Conservation (phyloP, 2,113 vertebrate genomes). For the Pimephales promelas region DNA sequence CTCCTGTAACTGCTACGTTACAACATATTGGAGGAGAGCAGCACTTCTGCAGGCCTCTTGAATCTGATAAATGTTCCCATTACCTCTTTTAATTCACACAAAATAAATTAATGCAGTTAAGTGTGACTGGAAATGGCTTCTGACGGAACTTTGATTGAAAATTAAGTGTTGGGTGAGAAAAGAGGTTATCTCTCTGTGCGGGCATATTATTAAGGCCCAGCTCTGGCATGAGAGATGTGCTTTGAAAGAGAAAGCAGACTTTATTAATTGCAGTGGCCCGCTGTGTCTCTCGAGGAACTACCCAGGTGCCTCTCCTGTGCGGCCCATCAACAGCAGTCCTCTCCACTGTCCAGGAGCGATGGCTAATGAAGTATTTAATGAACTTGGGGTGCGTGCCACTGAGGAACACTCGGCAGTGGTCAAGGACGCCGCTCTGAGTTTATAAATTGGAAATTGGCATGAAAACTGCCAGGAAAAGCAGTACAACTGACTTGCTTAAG, state of each 20-base stretch:
- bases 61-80: conserved; percentile 50
- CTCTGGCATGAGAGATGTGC: conserved; percentile 42
- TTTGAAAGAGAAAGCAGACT: conserved; percentile 49
- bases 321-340: conserved; percentile 46
- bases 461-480: conserved; percentile 31
- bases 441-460: conserved; percentile 40
- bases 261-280: conserved; percentile 49
- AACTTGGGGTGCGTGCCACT: conserved; percentile 35
- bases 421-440: conserved; percentile 38
- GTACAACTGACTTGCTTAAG: conserved; percentile 33
- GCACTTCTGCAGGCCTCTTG: conserved; percentile 26
- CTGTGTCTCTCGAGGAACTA: conserved; percentile 42
- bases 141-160: conserved; percentile 58
- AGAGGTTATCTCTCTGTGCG: conserved; percentile 53
- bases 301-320: conserved; percentile 27
- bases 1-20: neutral
- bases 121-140: conserved; percentile 55
- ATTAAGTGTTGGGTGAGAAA: conserved; percentile 55
- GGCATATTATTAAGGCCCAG: conserved; percentile 54
- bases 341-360: conserved; percentile 30
- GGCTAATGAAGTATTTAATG: conserved; percentile 59
- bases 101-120: conserved; percentile 58
- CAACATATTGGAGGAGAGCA: conserved; percentile 17
- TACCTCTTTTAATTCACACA: conserved; percentile 46
- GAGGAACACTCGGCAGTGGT: conserved; percentile 39